Evolutionary conservation across 2,113 vertebrate species (phyloP).

Genomic region (Laticauda laticaudata): DNA sequence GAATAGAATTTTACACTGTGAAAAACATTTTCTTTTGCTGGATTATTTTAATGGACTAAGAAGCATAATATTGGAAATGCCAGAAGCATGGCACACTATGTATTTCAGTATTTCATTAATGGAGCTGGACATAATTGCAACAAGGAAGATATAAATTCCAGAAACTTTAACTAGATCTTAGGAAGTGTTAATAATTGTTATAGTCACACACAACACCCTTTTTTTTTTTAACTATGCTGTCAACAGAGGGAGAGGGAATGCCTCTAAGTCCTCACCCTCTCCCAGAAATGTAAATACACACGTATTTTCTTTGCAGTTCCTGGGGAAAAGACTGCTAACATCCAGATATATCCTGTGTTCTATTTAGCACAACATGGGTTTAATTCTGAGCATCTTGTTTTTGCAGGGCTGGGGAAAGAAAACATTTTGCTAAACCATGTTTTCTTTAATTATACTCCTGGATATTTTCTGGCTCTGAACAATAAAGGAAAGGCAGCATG

Average conservation of each 20-base stretch:
- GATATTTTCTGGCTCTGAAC: not conserved
- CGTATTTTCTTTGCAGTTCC: not conserved
- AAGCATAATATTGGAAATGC: not conserved
- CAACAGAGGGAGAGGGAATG: not conserved
- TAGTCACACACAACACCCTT: not conserved
- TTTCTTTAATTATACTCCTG: not conserved
- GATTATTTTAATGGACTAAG: not conserved
- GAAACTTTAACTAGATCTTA: not conserved
- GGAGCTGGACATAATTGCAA: not conserved
- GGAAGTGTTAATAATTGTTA: not conserved
- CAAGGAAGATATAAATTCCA: not conserved
- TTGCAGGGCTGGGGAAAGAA: not conserved
- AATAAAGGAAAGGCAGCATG: not conserved
- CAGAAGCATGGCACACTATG: not conserved
- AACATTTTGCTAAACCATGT: not conserved
- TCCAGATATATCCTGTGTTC: not conserved
- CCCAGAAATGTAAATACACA: not conserved
- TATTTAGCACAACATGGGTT: not conserved
- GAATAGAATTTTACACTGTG: not conserved
- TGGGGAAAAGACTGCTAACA: not conserved
- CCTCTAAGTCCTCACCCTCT: not conserved
- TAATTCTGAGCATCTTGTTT: not conserved
- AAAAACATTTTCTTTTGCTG: not conserved
- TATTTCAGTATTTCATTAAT: not conserved
- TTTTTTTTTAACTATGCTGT: not conserved